Evolutionary conservation across 2,797 vertebrate species (phyloP), one percentile per base, ranked within the genome.

Genomic region (Falco peregrinus): DNA sequence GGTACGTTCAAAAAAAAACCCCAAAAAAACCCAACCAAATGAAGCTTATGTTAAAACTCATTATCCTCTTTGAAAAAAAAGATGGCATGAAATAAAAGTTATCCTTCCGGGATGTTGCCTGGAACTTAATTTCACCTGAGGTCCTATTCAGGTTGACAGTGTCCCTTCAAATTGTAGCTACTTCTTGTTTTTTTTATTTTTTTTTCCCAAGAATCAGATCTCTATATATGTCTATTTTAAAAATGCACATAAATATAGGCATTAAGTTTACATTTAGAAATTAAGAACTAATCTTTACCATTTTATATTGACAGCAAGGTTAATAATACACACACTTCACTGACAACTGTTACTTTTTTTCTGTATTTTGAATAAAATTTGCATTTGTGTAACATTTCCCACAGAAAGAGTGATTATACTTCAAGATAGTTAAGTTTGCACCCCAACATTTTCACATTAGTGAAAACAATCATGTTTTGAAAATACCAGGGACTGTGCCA

Each of bases 401-500:
- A 96, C 94, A 96, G 88, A 97, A 97, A 93, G 86, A 96, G 95
- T 78, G 95, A 96, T 81, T 89, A 93, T 96, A 96, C 87, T 86
- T 91, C 20, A 93, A 97, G 96, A 95, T 67, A 90, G 65, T 87
- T 90, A 95, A 61, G 60, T 81, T 11, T 86, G 90, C 82, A 95
- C 94, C 90, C 97, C 50, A 93, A 88, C 87, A 91, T 96, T 97
- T 97, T 95, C 96, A 95, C 93, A 92, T 89, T 68, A 92, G 96
- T 94, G 95, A 96, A 95, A 95, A 96, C 89, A 90, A 83, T 74
- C 64, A 90, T 48, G 53, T 93, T 96, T 97, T 89, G 96, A 97
- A 98, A 98, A 98, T 87, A 96, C 75, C 88, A 96, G 93, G 97
- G 96, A 96, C 97, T 70, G n/a, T 86, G 97, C 96, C 94, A 83